A percentile compares a stretch with the other conserved stretches of the same genome.
Conservation (phyloP, 2,888 invertebrate species). For the Euzophera pinguis region DNA sequence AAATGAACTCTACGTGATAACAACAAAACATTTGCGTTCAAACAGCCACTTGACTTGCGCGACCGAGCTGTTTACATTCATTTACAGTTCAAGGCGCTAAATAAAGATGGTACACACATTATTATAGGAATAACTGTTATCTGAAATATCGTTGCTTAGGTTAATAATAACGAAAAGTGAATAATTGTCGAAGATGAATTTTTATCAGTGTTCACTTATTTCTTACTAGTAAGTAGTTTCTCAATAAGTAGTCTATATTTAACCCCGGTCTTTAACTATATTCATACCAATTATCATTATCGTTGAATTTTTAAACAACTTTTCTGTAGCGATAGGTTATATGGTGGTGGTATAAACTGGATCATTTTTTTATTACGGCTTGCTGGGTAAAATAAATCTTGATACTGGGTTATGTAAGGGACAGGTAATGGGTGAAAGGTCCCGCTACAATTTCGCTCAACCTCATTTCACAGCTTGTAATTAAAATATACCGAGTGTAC, state of each 20-base stretch:
- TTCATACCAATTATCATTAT: too few species aligned
- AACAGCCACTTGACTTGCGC: slow-evolving; percentile 4
- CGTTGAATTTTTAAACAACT: too few species aligned
- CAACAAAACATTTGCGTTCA: neutral
- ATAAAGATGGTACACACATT: neutral
- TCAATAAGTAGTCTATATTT: too few species aligned
- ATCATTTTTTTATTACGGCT: neutral
- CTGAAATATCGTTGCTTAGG: too few species aligned
- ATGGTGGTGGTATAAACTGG: slow-evolving; percentile 1
- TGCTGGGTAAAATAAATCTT: neutral
- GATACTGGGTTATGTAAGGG: slow-evolving; percentile 21
- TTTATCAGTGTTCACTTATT: too few species aligned
- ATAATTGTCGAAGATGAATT: too few species aligned
- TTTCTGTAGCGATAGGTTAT: neutral
- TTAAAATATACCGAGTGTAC: too few species aligned
- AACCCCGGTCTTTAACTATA: too few species aligned
- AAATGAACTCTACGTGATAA: neutral
- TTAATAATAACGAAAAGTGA: too few species aligned
- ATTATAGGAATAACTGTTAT: too few species aligned
- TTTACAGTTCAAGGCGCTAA: neutral
- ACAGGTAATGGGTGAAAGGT: slow-evolving; percentile 40
- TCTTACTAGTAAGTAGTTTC: too few species aligned
- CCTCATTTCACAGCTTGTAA: slow-evolving; percentile 3
- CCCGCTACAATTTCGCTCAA: slow-evolving; percentile 36
- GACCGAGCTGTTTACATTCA: slow-evolving; percentile 15